Evolutionary conservation across 2,888 invertebrate genomes (phyloP).

Genomic region (Drosophila mimetica): DNA sequence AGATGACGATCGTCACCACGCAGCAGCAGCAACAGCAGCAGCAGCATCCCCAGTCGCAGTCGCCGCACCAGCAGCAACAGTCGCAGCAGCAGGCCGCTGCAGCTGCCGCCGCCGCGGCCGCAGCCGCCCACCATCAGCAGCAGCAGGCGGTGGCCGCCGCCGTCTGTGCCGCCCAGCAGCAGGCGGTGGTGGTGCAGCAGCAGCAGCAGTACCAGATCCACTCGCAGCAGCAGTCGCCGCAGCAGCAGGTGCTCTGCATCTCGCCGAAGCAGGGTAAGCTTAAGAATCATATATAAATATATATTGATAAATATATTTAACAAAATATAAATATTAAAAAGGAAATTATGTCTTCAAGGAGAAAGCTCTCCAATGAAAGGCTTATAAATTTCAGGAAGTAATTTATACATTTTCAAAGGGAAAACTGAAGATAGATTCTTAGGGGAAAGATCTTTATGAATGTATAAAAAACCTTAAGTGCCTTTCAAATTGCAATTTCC

Average conservation of each 20-base stretch:
- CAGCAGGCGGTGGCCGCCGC: slow-evolving; percentile 79
- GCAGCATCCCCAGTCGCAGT: slow-evolving; percentile 80
- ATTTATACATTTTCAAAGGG: too few species aligned
- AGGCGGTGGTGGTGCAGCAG: slow-evolving; percentile 79
- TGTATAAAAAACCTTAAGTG: too few species aligned
- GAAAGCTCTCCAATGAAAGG: too few species aligned
- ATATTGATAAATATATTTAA: not conserved
- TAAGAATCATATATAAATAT: not conserved
- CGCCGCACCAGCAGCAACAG: slow-evolving; percentile 75
- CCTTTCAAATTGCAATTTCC: too few species aligned
- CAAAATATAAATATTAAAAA: not conserved
- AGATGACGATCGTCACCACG: slow-evolving; percentile 76
- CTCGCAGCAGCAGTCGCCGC: slow-evolving; percentile 84
- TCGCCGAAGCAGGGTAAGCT: slow-evolving; percentile 84
- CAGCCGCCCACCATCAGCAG: slow-evolving; percentile 80
- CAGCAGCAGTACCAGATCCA: slow-evolving; percentile 84
- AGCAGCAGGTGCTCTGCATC: slow-evolving; percentile 83
- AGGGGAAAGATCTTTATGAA: too few species aligned
- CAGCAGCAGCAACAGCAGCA: slow-evolving; percentile 76
- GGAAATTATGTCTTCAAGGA: too few species aligned
- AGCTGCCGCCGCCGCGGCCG: slow-evolving; percentile 78
- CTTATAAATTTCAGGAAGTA: too few species aligned
- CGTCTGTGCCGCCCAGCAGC: slow-evolving; percentile 81
- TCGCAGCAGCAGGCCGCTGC: slow-evolving; percentile 66
- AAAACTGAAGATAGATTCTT: too few species aligned